These are phyloP conservation scores for Falco novaeseelandiae DNA, from an alignment of 2,797 vertebrate genomes.

Conservation along the genomic window DNA sequence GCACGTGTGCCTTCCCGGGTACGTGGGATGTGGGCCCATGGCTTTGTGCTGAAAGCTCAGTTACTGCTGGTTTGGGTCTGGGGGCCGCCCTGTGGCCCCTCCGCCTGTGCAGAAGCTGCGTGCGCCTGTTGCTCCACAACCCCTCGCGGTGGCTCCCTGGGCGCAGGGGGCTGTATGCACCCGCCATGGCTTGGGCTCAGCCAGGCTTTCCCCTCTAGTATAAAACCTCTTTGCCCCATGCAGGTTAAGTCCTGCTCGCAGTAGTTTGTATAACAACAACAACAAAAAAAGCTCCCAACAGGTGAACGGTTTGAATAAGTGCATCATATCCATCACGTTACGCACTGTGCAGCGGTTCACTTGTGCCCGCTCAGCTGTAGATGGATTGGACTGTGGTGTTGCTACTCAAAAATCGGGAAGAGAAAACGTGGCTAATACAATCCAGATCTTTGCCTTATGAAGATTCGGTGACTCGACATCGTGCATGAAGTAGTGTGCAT, in stretches of 20 bases:
- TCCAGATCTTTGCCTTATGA: neutral
- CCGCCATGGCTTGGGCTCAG: rapidly evolving
- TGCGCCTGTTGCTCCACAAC: neutral
- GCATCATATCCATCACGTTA: rapidly evolving
- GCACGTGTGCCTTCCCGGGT: constrained; percentile 11
- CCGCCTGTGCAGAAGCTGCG: neutral
- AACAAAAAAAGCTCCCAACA: neutral
- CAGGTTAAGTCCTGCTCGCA: rapidly evolving
- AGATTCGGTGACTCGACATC: neutral
- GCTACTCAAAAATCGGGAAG: neutral
- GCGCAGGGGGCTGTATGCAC: neutral
- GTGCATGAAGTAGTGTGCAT: rapidly evolving
- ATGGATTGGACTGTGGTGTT: neutral
- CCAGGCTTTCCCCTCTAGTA: neutral
- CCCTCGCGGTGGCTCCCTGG: no score
- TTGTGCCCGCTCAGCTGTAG: neutral
- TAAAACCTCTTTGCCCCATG: neutral
- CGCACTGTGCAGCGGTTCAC: rapidly evolving
- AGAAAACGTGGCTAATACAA: neutral
- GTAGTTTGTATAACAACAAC: neutral
- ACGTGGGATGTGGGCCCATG: neutral
- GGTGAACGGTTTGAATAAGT: neutral
- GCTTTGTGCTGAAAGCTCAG: neutral
- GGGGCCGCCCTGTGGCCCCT: neutral
- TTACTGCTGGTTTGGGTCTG: neutral